Evolutionary conservation across 2,113 vertebrate species (phyloP), one percentile per base, ranked within the genome.

Genomic region (Urocitellus parryii): DNA sequence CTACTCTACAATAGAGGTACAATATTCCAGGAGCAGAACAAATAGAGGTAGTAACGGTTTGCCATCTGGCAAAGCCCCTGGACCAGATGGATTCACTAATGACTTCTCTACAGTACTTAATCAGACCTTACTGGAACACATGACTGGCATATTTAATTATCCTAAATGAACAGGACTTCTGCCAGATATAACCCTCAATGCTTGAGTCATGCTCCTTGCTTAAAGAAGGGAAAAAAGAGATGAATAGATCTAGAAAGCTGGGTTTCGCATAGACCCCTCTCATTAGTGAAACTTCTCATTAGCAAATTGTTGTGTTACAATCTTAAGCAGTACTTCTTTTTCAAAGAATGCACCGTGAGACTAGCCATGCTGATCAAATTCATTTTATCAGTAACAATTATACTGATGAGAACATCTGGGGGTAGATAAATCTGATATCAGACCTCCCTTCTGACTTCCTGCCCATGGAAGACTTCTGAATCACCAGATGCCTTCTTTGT

Each of bases 41-140:
- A 95, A 96, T 0, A 72, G 96, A 96, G 92, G 94, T 97, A 90
- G 96, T 94, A 95, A 29, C 85, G 94, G 85, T 98, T 98, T 98
- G 94, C 98, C 98, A 98, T 98, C 97, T 99, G 98, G 98, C 98
- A 97, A 97, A 97, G 97, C 83, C 87, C n/a, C 48, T 88, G 97
- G 97, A 96, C 97, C 98, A 98, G 98, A 98, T 98, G 98, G 98
- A 98, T 98, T 87, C 95, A 92, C 96, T 98, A 98, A 98, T 98
- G 97, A 97, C 98, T 98, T 98, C 93, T 96, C 90, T 85, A 97
- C 97, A 98, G 97, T 97, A 94, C 98, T 98, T 98, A 97, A 97
- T 97, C 97, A 98, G 98, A 96, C 96, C 88, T 96, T 98, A 86
- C 95, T 68, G 72, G 95, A 98, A 96, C 82, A 95, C 91, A 95